Conservation (phyloP, 1,140 invertebrate species). For the Drosophila lacertosa region DNA sequence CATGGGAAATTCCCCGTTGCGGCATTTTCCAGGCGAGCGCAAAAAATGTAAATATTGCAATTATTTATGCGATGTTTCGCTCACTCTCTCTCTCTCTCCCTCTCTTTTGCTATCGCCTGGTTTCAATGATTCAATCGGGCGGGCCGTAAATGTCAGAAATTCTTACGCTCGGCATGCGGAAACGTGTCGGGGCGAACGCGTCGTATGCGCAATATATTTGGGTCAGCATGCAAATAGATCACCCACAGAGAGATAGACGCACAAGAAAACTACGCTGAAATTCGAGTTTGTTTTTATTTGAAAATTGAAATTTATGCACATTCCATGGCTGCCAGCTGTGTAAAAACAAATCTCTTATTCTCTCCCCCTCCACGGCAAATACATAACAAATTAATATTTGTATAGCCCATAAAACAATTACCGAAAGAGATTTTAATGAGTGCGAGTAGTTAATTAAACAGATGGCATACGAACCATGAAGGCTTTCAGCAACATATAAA, state of each 20-base stretch:
- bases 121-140: conserved; percentile 32
- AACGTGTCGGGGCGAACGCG: conserved; percentile 27
- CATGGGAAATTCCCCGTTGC: conserved; percentile 24
- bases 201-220: conserved; percentile 46
- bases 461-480: conserved; percentile 24
- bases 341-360: conserved; percentile 28
- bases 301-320: conserved; percentile 31
- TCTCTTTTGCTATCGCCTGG: not conserved
- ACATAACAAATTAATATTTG: conserved; percentile 35
- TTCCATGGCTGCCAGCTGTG: conserved; percentile 35
- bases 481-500: conserved; percentile 2
- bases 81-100: not conserved
- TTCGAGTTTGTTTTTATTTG: conserved; percentile 19
- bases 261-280: conserved; percentile 11
- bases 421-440: conserved; percentile 25
- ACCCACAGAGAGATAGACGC: conserved; percentile 40
- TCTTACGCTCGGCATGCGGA: conserved; percentile 41
- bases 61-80: conserved; percentile 34
- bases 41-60: conserved; percentile 35
- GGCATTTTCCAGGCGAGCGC: conserved; percentile 31
- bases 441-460: conserved; percentile 40
- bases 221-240: conserved; percentile 51
- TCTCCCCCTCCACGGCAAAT: too few species aligned
- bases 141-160: conserved; percentile 42
- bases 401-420: conserved; percentile 23